Evolutionary conservation across 2,797 vertebrate genomes (phyloP).

Genomic region (Arctocebus calabarensis): DNA sequence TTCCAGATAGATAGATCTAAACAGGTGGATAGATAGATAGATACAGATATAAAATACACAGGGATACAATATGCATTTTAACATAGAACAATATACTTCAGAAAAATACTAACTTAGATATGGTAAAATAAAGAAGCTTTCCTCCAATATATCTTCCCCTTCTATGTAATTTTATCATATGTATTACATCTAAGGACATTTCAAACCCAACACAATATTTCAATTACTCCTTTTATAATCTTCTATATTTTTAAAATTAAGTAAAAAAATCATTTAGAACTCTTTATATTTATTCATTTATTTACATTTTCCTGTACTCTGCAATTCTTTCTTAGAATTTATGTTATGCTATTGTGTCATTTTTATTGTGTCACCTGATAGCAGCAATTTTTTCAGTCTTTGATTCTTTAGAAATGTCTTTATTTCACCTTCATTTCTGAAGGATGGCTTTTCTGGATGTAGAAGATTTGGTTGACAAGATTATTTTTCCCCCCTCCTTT

Average conservation of each 20-base stretch:
- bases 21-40: not conserved
- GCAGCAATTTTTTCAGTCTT: constrained; percentile 2
- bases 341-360: not conserved
- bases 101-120: constrained; percentile 27
- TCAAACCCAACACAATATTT: not conserved
- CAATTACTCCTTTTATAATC: not conserved
- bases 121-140: constrained; percentile 8
- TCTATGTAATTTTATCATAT: not conserved
- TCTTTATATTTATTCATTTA: not conserved
- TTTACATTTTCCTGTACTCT: not conserved
- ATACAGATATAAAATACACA: not conserved
- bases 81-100: not conserved
- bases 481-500: not conserved
- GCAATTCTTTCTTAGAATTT: not conserved
- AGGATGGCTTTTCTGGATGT: not conserved
- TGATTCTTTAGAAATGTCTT: constrained; percentile 45
- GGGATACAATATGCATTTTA: not conserved
- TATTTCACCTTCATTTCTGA: constrained; percentile 41
- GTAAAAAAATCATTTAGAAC: not conserved
- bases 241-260: constrained; percentile 4
- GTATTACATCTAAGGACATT: not conserved
- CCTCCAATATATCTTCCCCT: not conserved
- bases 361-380: constrained; percentile 41
- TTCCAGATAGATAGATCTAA: not conserved
- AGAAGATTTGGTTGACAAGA: not conserved